These are phyloP conservation scores for Dichetophora obliterata DNA, from an alignment of 2,888 invertebrate genomes.

Conservation along the genomic window DNA sequence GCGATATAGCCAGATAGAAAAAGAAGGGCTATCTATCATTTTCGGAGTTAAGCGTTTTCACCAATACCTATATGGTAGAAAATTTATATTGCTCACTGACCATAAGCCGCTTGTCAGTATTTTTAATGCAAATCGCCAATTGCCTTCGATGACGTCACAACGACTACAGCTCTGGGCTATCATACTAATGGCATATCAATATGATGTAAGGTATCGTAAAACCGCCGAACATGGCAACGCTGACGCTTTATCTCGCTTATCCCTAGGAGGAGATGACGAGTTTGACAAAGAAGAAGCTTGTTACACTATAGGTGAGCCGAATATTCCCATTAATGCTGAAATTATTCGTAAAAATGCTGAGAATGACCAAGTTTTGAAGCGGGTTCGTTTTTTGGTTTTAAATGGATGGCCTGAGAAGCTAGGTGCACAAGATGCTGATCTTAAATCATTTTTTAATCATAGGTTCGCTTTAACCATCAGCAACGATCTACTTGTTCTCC, in stretches of 20 bases:
- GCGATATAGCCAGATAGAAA: constrained; percentile 16
- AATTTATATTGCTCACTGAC: background rate
- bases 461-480: background rate
- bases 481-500: background rate
- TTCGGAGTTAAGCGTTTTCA: background rate
- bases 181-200: background rate
- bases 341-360: background rate
- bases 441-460: background rate
- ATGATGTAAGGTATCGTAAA: background rate
- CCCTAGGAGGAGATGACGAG: background rate
- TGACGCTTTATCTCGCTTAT: background rate
- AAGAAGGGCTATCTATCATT: background rate
- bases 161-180: background rate
- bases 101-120: background rate
- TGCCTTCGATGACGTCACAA: background rate
- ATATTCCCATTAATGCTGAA: background rate
- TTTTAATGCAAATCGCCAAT: background rate
- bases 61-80: background rate
- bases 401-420: background rate
- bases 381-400: background rate
- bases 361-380: background rate
- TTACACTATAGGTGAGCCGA: background rate
- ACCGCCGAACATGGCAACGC: background rate
- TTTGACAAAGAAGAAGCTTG: background rate
- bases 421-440: background rate